These are phyloP conservation scores for Athene cunicularia DNA, from an alignment of 2,113 vertebrate species.

Conservation along the genomic window DNA sequence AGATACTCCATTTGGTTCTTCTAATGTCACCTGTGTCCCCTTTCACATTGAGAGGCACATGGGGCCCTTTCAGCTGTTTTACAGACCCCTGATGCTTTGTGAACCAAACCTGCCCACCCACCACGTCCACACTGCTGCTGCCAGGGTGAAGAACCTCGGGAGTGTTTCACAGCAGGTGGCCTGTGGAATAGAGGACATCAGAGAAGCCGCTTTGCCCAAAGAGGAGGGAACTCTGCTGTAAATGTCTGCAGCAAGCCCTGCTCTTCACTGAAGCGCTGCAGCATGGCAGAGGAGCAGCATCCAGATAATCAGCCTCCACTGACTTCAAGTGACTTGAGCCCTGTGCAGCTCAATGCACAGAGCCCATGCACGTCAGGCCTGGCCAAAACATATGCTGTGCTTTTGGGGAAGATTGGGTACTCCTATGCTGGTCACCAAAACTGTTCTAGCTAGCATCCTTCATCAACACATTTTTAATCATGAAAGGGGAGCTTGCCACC, in stretches of 20 bases:
- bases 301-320: not conserved
- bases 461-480: not conserved
- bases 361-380: not conserved
- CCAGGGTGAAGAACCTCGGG: fast-evolving
- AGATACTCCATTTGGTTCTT: conserved; percentile 29
- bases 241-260: not conserved
- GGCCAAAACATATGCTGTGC: not conserved
- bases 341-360: not conserved
- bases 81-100: not conserved
- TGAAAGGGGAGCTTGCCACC: not conserved
- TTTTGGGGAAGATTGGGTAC: not conserved
- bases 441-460: not conserved
- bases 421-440: not conserved
- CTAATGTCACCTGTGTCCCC: not conserved
- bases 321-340: not conserved
- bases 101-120: not conserved
- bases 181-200: not conserved
- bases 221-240: not conserved
- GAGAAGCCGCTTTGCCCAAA: not conserved
- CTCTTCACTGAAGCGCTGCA: not conserved
- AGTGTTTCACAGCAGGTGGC: not conserved
- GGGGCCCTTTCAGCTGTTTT: conserved; percentile 15
- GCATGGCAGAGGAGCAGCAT: not conserved
- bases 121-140: not conserved
- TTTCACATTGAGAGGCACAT: conserved; percentile 34